These are phyloP conservation scores for Crypturellus undulatus DNA, from an alignment of 2,113 vertebrate species.

Conservation along the genomic window DNA sequence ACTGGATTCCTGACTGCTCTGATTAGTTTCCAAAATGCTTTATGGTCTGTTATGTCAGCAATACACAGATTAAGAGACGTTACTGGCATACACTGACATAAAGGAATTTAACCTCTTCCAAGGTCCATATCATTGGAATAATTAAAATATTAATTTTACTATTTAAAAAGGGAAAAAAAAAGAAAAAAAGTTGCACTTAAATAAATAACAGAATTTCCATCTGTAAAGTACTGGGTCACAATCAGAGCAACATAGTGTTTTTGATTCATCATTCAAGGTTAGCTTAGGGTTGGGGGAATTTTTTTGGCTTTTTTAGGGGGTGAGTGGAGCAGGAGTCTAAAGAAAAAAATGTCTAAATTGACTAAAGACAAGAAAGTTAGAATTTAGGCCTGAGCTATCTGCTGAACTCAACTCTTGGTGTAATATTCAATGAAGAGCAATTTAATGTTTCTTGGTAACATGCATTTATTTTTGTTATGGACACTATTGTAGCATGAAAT, in stretches of 20 bases:
- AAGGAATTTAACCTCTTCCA: constrained; percentile 11
- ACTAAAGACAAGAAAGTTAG: neutral
- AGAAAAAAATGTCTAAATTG: neutral
- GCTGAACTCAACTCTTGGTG: neutral
- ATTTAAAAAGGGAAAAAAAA: neutral
- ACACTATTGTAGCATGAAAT: constrained; percentile 71
- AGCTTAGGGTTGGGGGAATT: neutral
- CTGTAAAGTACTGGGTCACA: neutral
- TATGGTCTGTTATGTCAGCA: constrained; percentile 60
- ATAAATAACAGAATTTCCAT: neutral
- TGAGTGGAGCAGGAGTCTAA: neutral
- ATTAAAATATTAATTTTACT: neutral
- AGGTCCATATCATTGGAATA: neutral
- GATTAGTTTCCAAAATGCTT: constrained; percentile 57
- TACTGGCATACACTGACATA: constrained; percentile 28
- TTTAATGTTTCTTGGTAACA: constrained; percentile 31
- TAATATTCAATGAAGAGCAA: constrained; percentile 39
- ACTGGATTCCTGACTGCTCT: constrained; percentile 51
- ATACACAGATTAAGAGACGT: constrained; percentile 47
- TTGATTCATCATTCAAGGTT: neutral
- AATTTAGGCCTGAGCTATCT: neutral
- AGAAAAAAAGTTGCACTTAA: neutral
- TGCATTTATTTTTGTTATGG: constrained; percentile 59
- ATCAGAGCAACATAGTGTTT: neutral
- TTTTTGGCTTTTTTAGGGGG: neutral